These are phyloP conservation scores for Coryphaenoides rupestris DNA, from an alignment of 2,113 vertebrate species.

Conservation along the genomic window DNA sequence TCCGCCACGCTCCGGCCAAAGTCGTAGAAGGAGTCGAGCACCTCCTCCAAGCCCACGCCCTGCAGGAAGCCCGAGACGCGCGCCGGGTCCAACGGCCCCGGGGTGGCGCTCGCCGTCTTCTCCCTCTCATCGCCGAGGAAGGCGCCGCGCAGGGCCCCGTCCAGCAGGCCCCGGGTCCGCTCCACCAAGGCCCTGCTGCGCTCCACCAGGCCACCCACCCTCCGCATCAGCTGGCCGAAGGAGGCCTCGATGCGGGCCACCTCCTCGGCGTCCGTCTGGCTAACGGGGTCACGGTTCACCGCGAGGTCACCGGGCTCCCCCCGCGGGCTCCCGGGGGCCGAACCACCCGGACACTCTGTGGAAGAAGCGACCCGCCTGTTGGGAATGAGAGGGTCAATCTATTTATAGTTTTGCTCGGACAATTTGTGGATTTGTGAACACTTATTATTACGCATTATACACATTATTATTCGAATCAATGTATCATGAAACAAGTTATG, in stretches of 20 bases:
- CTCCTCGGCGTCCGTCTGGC: slow-evolving; percentile 59
- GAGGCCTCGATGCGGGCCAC: slow-evolving; percentile 72
- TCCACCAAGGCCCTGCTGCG: slow-evolving; percentile 74
- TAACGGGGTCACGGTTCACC: slow-evolving; percentile 45
- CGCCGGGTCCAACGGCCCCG: slow-evolving; percentile 50
- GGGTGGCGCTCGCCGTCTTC: slow-evolving; percentile 22
- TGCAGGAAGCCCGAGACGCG: slow-evolving; percentile 58
- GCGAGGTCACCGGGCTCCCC: slow-evolving; percentile 57
- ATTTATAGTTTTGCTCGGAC: no score
- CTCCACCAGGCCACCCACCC: slow-evolving; percentile 73
- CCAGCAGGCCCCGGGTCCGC: slow-evolving; percentile 76
- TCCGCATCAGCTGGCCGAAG: slow-evolving; percentile 72
- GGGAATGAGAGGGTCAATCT: neutral
- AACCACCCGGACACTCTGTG: slow-evolving; percentile 74
- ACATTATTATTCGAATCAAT: no score
- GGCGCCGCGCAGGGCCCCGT: slow-evolving; percentile 74
- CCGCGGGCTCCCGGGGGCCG: slow-evolving; percentile 49
- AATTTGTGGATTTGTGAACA: no score
- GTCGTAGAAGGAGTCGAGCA: slow-evolving; percentile 81
- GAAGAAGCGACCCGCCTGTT: slow-evolving; percentile 81
- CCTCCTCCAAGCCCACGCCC: slow-evolving; percentile 71
- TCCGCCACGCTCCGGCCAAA: slow-evolving; percentile 79
- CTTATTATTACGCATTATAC: no score
- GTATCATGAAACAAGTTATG: no score
- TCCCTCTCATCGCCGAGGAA: slow-evolving; percentile 56